A percentile compares a stretch with the other conserved stretches of the same genome.
phyloP scores from a whole-genome alignment of 35 echinoderm and acorn worm species.

The Lytechinus pictus region DNA sequence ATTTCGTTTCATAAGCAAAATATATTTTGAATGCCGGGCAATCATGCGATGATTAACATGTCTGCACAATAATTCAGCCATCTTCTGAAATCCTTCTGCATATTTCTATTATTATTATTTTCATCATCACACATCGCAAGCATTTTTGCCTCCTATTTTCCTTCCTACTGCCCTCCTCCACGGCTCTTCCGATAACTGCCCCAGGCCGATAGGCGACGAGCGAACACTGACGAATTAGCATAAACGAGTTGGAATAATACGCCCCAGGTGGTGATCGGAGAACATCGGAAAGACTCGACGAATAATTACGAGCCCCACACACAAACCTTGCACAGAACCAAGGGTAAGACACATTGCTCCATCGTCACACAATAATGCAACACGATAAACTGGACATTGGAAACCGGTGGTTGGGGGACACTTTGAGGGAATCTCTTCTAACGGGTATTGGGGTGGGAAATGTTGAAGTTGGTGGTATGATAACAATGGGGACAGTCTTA shows the following conservation, averaged over 20 bases:
- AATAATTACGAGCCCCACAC: background rate
- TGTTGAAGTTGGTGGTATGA: no score
- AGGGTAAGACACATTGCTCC: background rate
- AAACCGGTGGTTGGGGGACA: background rate
- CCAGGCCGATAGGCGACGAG: background rate
- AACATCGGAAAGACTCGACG: constrained; percentile 1
- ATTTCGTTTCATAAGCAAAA: no score
- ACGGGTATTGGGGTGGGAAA: background rate
- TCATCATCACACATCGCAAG: background rate
- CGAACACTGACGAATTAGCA: constrained; percentile 17
- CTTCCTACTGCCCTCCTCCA: background rate
- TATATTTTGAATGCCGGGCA: background rate
- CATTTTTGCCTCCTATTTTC: background rate
- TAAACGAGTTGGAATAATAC: constrained; percentile 12
- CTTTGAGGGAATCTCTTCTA: background rate
- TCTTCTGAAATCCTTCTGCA: background rate
- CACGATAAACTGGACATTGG: background rate
- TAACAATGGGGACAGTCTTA: no score
- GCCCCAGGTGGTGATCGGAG: background rate
- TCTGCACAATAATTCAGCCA: background rate
- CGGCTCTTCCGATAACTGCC: background rate
- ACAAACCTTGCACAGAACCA: background rate
- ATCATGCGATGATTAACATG: background rate
- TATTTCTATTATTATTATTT: background rate
- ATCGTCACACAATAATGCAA: background rate